Percentiles rank a stretch among this genome's conserved stretches.
Conservation (phyloP, 2,888 invertebrate genomes). For the Leptothorax acervorum region DNA sequence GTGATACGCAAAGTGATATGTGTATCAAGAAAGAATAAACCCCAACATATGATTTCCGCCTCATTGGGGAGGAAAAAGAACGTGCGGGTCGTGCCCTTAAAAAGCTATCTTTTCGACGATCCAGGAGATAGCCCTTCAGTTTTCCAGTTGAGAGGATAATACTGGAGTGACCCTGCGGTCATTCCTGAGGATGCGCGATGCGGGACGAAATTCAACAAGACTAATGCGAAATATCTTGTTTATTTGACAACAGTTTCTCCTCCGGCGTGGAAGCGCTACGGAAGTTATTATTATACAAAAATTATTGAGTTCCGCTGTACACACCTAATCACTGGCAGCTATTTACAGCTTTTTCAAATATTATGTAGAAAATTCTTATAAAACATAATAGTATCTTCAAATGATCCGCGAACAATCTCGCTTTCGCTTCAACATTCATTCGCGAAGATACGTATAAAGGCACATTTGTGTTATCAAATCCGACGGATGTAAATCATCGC, state of each 20-base stretch:
- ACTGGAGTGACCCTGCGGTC: not conserved
- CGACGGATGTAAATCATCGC: not conserved
- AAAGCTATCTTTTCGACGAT: constrained; percentile 32
- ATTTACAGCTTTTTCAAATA: constrained; percentile 25
- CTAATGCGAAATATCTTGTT: constrained; percentile 74
- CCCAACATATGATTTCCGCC: constrained; percentile 22
- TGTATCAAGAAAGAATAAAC: not conserved
- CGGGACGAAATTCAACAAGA: constrained; percentile 53
- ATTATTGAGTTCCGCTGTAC: constrained; percentile 43
- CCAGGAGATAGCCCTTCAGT: constrained; percentile 28
- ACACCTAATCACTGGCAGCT: not conserved
- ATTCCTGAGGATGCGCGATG: constrained; percentile 15
- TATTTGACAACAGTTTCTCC: constrained; percentile 70
- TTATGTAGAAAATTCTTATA: not conserved
- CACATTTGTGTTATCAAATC: constrained; percentile 12
- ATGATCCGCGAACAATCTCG: not conserved
- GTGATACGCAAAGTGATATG: not conserved
- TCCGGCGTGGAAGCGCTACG: constrained; percentile 15
- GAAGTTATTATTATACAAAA: constrained; percentile 58
- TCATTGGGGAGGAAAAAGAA: constrained; percentile 26
- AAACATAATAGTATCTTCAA: constrained; percentile 9
- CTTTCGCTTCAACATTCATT: not conserved
- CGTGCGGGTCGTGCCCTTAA: constrained; percentile 6
- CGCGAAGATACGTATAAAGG: constrained; percentile 7
- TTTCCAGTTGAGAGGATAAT: constrained; percentile 39